Conservation (phyloP, 2,113 vertebrate genomes). For the Bubo blakistoni region DNA sequence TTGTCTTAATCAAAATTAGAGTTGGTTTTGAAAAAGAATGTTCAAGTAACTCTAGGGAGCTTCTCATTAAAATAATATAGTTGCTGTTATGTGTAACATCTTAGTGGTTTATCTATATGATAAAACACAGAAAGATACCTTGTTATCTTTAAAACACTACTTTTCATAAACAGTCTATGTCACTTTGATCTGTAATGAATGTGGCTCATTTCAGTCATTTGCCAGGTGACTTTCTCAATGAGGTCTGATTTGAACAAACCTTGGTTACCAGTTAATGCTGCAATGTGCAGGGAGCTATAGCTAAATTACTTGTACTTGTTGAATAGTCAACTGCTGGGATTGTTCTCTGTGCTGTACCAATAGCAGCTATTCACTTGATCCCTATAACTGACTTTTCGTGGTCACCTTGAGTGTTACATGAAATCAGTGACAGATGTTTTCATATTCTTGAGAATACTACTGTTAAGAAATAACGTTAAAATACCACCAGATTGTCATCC, state of each 20-base stretch:
- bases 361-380: not conserved
- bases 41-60: not conserved
- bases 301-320: not conserved
- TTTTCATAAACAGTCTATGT: not conserved
- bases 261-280: not conserved
- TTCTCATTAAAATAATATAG: not conserved
- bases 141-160: not conserved
- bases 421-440: not conserved
- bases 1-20: conserved; percentile 13
- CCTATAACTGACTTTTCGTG: not conserved
- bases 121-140: not conserved
- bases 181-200: not conserved
- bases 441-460: not conserved
- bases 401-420: not conserved
- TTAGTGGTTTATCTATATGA: not conserved
- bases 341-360: not conserved
- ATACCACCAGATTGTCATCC: not conserved
- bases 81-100: not conserved
- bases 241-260: not conserved
- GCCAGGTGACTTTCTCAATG: not conserved
- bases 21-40: not conserved
- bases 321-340: not conserved
- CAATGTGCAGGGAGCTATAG: not conserved
- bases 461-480: not conserved
- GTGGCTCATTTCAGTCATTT: not conserved